Evolutionary conservation across 1,140 invertebrate species (phyloP).

Genomic region (Lepidurus arcticus): DNA sequence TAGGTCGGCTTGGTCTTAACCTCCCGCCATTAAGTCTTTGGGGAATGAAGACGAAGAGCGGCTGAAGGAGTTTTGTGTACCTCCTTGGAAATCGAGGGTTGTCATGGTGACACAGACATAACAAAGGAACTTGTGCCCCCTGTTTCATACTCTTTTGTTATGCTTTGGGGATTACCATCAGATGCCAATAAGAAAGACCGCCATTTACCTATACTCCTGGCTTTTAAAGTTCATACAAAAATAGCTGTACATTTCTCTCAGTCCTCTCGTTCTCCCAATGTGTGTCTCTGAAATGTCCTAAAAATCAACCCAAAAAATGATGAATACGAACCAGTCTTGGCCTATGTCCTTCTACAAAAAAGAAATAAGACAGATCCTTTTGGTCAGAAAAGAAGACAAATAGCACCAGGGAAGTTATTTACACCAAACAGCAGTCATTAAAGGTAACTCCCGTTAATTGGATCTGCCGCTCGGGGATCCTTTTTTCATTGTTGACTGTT

Average conservation of each 20-base stretch:
- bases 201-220: too few species aligned
- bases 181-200: not conserved
- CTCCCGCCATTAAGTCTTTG: slow-evolving; percentile 1
- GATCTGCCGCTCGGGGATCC: slow-evolving; percentile 1
- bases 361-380: too few species aligned
- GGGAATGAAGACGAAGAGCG: not conserved
- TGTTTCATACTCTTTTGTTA: not conserved
- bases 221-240: too few species aligned
- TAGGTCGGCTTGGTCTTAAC: not conserved
- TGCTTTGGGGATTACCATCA: not conserved
- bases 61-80: not conserved
- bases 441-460: not conserved
- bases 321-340: too few species aligned
- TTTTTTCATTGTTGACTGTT: not conserved
- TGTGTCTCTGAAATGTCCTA: too few species aligned
- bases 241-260: too few species aligned
- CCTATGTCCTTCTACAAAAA: too few species aligned
- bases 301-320: too few species aligned
- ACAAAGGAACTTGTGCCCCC: not conserved
- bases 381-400: too few species aligned
- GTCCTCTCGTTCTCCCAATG: too few species aligned
- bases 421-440: not conserved
- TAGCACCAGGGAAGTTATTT: not conserved
- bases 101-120: slow-evolving; percentile 4
- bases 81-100: not conserved